A percentile compares a stretch with the other conserved stretches of the same genome.
Evolutionary conservation across 2,888 invertebrate genomes (phyloP).

Genomic region (Gymnocheta viridis): DNA sequence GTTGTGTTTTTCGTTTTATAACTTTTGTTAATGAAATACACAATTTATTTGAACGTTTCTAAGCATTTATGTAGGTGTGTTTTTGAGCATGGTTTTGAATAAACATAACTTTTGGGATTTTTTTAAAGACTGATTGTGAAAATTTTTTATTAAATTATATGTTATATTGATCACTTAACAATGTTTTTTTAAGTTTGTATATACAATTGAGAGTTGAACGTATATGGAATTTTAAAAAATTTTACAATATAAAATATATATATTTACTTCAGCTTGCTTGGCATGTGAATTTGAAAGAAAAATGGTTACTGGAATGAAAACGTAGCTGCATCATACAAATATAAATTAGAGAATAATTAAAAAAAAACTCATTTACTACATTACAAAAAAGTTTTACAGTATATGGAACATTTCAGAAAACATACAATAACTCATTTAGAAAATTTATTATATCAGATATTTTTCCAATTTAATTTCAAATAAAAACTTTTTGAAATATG

Average conservation of each 20-base stretch:
- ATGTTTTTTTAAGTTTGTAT: background rate
- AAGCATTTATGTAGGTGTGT: constrained; percentile 45
- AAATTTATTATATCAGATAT: too few relatives aligned
- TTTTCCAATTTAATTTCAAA: too few relatives aligned
- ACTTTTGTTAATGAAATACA: constrained; percentile 18
- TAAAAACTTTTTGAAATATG: too few relatives aligned
- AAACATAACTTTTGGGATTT: background rate
- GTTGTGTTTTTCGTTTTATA: constrained; percentile 40
- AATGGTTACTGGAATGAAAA: too few relatives aligned
- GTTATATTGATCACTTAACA: background rate
- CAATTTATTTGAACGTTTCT: background rate
- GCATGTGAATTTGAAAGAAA: too few relatives aligned
- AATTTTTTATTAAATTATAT: constrained; percentile 2
- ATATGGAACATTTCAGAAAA: too few relatives aligned
- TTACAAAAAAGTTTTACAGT: too few relatives aligned
- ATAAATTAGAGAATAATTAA: too few relatives aligned
- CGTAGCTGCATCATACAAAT: too few relatives aligned
- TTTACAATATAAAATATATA: background rate
- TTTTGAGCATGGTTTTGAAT: background rate
- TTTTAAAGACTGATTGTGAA: background rate
- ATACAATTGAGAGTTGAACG: background rate
- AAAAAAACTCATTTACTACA: too few relatives aligned
- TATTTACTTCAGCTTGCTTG: too few relatives aligned
- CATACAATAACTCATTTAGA: too few relatives aligned
- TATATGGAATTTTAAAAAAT: background rate